A percentile compares a stretch with the other conserved stretches of the same genome.
Conservation (phyloP, 2,888 invertebrate genomes). For the Lochmaea capreae region DNA sequence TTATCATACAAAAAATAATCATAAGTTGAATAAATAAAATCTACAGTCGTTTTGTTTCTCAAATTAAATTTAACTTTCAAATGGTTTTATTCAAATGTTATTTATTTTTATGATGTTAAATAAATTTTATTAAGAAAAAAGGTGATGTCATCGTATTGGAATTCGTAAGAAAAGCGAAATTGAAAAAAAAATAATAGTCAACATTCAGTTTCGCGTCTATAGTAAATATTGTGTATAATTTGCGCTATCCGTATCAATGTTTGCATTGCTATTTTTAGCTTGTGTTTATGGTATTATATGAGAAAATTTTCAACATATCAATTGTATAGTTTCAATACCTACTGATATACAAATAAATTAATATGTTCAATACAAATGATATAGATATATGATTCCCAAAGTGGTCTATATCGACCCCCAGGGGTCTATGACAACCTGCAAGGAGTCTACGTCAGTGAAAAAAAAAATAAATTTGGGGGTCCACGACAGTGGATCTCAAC, state of each 20-base stretch:
- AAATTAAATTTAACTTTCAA: too few relatives aligned
- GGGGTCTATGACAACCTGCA: too few relatives aligned
- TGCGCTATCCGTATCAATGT: conserved; percentile 10
- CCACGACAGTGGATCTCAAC: too few relatives aligned
- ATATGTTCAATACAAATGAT: too few relatives aligned
- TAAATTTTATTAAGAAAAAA: conserved; percentile 1
- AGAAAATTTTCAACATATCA: not conserved
- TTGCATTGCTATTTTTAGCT: conserved; percentile 11
- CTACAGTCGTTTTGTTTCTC: too few relatives aligned
- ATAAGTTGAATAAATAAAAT: too few relatives aligned
- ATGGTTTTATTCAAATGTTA: too few relatives aligned
- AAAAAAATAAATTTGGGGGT: too few relatives aligned
- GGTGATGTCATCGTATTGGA: not conserved
- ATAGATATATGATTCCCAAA: too few relatives aligned
- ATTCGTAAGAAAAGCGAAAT: conserved; percentile 3
- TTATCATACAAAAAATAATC: too few relatives aligned
- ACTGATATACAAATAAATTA: not conserved
- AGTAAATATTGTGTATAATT: not conserved
- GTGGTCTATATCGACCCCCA: too few relatives aligned
- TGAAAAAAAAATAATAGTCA: not conserved
- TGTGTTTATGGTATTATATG: not conserved
- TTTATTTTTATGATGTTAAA: not conserved
- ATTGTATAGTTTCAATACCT: not conserved
- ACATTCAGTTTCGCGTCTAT: not conserved
- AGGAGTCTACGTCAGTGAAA: too few relatives aligned